These are phyloP conservation scores for Caenorhabditis zanzibari DNA, from an alignment of 2,888 invertebrate species.

Conservation along the genomic window DNA sequence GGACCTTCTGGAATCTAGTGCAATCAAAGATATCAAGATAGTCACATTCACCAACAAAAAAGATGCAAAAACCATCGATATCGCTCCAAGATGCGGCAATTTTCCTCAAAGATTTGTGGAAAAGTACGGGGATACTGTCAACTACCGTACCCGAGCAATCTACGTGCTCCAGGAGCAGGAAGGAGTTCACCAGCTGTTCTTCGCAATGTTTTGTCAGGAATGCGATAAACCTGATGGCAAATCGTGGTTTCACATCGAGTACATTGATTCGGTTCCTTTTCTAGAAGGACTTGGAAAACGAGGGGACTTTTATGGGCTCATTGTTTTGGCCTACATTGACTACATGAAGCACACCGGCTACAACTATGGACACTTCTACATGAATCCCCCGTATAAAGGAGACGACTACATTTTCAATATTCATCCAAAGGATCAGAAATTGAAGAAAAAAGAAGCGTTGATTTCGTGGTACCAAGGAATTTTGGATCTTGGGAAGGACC, in stretches of 20 bases:
- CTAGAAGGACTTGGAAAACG: not conserved
- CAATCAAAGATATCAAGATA: too few species aligned
- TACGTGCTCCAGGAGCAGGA: too few species aligned
- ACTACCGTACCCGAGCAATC: too few species aligned
- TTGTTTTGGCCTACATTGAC: not conserved
- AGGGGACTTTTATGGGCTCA: not conserved
- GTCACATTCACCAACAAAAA: too few species aligned
- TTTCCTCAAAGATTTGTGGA: too few species aligned
- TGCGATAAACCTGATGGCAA: not conserved
- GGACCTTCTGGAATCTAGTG: too few species aligned
- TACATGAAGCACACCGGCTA: not conserved
- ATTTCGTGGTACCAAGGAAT: too few species aligned
- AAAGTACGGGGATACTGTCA: too few species aligned
- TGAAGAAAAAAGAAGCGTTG: too few species aligned
- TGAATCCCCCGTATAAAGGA: not conserved
- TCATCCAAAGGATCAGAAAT: not conserved
- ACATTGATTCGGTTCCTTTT: not conserved
- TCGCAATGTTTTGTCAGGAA: not conserved
- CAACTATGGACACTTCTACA: not conserved
- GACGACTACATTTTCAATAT: constrained; percentile 2
- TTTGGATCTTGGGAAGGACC: too few species aligned
- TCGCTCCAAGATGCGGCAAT: too few species aligned
- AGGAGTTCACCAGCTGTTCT: not conserved
- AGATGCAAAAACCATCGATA: too few species aligned
- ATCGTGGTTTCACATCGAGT: not conserved